Evolutionary conservation across 2,888 invertebrate genomes (phyloP).

Genomic region (Aelia acuminata): DNA sequence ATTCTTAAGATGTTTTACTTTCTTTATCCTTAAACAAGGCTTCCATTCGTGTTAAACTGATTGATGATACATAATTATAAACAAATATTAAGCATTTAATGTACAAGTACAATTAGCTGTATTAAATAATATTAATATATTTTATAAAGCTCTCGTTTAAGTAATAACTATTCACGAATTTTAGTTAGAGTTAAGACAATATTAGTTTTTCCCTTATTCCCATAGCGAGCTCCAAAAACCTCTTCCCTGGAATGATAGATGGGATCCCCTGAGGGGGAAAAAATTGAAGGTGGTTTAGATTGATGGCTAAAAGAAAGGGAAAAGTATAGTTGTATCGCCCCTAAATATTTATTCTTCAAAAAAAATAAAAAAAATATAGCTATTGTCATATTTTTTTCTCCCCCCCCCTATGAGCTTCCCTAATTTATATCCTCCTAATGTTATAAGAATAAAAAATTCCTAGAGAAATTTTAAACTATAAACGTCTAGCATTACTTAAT

Average conservation of each 20-base stretch:
- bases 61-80: no score
- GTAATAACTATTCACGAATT: not conserved
- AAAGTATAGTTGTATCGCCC: not conserved
- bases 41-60: no score
- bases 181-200: not conserved
- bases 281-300: slow-evolving; percentile 6
- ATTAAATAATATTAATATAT: not conserved
- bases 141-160: not conserved
- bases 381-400: not conserved
- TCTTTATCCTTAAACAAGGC: no score
- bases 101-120: no score
- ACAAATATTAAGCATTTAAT: no score
- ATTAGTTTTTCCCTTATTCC: slow-evolving; percentile 9
- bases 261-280: not conserved
- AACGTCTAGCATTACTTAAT: not conserved
- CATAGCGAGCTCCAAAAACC: not conserved
- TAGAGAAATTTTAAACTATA: not conserved
- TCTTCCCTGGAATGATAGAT: not conserved
- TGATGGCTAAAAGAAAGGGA: slow-evolving; percentile 18
- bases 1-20: no score
- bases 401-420: not conserved
- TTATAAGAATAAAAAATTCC: not conserved
- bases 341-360: not conserved
- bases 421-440: not conserved
- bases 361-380: not conserved